Percentiles rank a stretch among this genome's conserved stretches.
Evolutionary conservation across 92 coral and sea anemone genomes (phyloP).

Genomic region (Palythoa caribaeorum): DNA sequence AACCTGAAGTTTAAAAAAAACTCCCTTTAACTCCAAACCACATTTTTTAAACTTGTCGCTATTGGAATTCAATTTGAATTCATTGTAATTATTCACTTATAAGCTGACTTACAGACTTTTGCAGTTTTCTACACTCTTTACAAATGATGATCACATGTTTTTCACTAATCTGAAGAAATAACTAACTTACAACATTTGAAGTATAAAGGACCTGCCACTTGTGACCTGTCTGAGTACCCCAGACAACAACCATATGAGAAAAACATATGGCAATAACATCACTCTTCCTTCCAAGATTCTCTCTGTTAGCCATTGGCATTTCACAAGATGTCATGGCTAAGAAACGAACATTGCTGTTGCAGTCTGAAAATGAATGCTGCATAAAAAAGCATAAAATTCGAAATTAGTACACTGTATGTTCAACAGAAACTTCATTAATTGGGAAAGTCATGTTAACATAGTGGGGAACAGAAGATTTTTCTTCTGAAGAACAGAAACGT

Average conservation of each 20-base stretch:
- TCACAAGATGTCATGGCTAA: constrained; percentile 77
- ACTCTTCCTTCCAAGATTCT: constrained; percentile 54
- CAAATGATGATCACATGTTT: background rate
- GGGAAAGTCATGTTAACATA: background rate
- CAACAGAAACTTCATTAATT: background rate
- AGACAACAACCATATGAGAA: constrained; percentile 72
- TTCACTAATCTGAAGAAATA: background rate
- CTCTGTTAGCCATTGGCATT: constrained; percentile 15
- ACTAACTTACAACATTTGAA: constrained; percentile 72
- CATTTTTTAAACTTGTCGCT: no score
- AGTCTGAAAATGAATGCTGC: constrained; percentile 68
- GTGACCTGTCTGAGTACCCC: constrained; percentile 65
- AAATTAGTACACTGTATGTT: background rate
- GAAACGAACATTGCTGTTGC: constrained; percentile 60
- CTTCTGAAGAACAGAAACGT: no score
- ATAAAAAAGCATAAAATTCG: background rate
- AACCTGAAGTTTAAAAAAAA: no score
- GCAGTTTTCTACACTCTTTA: no score
- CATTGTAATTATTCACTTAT: no score
- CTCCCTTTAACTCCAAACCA: no score
- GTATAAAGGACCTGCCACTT: constrained; percentile 78
- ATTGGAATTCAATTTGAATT: no score
- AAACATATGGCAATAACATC: constrained; percentile 84
- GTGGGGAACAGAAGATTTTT: background rate
- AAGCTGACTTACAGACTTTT: no score